A percentile compares a stretch with the other conserved stretches of the same genome.
phyloP scores from a whole-genome alignment of 2,113 vertebrate species.

The Notarius lentiginosus region DNA sequence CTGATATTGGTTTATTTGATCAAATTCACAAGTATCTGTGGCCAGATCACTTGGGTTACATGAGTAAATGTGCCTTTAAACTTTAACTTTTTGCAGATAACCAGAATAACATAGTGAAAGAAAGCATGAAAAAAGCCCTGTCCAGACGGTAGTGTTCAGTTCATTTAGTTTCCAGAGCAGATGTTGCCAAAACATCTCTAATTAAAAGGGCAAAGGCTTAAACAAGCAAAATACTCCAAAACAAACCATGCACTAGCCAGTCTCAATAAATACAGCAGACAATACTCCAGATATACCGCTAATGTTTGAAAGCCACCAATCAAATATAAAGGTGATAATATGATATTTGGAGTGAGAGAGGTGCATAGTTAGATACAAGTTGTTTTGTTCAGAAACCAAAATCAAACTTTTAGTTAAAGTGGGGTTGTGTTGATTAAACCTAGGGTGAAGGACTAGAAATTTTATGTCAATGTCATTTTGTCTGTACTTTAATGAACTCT shows the following conservation, averaged over 20 bases:
- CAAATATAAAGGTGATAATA: not conserved
- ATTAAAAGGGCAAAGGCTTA: not conserved
- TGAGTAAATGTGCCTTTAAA: not conserved
- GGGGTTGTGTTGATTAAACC: not conserved
- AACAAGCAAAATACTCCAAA: constrained; percentile 41
- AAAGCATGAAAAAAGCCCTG: constrained; percentile 15
- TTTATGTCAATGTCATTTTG: not conserved
- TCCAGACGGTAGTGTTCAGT: constrained; percentile 53
- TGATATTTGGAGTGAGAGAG: not conserved
- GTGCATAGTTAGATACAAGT: not conserved
- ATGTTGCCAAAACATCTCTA: too few relatives aligned
- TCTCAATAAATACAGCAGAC: not conserved
- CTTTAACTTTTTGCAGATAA: not conserved
- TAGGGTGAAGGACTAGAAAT: not conserved
- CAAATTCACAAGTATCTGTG: not conserved
- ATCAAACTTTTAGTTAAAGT: not conserved
- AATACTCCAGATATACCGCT: not conserved
- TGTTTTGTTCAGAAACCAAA: not conserved
- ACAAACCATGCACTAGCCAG: constrained; percentile 23
- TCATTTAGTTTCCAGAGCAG: constrained; percentile 40
- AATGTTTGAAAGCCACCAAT: not conserved
- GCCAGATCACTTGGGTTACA: not conserved
- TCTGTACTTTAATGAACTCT: constrained; percentile 35
- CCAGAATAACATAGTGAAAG: not conserved
- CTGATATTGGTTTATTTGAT: not conserved